Percentiles rank a stretch among this genome's conserved stretches.
Evolutionary conservation across 1,140 invertebrate genomes (phyloP).

Genomic region (Mycetomoellerius zeteki): DNA sequence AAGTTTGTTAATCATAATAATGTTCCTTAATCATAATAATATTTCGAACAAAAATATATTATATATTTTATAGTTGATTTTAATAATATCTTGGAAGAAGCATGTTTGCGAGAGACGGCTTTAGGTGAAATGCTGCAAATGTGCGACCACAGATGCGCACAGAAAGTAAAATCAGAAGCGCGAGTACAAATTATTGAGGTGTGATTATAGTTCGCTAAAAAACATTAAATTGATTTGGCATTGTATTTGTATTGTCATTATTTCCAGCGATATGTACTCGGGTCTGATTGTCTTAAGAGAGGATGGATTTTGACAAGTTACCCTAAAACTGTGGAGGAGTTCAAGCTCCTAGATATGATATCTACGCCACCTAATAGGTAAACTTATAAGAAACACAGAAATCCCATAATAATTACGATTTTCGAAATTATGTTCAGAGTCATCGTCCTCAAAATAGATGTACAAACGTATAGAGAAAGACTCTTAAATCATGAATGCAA

Average conservation of each 20-base stretch:
- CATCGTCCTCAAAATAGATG: constrained; percentile 69
- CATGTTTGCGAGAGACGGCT: constrained; percentile 84
- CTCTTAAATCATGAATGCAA: constrained; percentile 68
- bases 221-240: constrained; percentile 5
- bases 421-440: constrained; percentile 64
- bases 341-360: constrained; percentile 88
- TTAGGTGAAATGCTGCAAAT: constrained; percentile 85
- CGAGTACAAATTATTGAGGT: constrained; percentile 83
- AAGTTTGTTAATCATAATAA: neutral
- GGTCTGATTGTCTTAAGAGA: constrained; percentile 87
- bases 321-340: constrained; percentile 87
- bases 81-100: constrained; percentile 86
- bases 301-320: constrained; percentile 89
- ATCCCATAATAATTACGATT: neutral
- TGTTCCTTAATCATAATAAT: constrained; percentile 1
- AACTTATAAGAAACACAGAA: neutral
- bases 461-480: constrained; percentile 61
- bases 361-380: constrained; percentile 89
- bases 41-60: neutral
- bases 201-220: constrained; percentile 18
- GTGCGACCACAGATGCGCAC: constrained; percentile 82
- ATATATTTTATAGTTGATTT: constrained; percentile 86
- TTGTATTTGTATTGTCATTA: constrained; percentile 16
- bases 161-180: constrained; percentile 85
- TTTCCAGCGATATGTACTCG: constrained; percentile 77